Conservation (phyloP, 2,888 invertebrate species). For the Orthonevra nobilis region DNA sequence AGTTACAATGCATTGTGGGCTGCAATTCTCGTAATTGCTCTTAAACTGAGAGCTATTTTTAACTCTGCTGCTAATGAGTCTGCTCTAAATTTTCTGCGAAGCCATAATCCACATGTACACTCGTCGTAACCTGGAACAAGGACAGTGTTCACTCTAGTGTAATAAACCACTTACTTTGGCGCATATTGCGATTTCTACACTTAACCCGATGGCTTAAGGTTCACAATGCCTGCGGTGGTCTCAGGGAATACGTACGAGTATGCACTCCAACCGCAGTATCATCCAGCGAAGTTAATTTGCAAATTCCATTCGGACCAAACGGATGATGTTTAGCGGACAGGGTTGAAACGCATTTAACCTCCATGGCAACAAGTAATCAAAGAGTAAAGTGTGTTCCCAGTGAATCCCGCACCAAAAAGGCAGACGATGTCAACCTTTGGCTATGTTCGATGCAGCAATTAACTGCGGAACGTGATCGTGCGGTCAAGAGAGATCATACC, state of each 20-base stretch:
- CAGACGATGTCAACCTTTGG: conserved; percentile 67
- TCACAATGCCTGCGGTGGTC: too few relatives aligned
- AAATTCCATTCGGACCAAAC: conserved; percentile 35
- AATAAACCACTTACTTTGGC: too few relatives aligned
- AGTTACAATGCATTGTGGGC: not conserved
- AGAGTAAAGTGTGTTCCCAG: conserved; percentile 28
- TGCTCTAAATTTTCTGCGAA: not conserved
- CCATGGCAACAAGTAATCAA: conserved; percentile 42
- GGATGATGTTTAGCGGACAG: conserved; percentile 31
- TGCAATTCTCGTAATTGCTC: conserved; percentile 1
- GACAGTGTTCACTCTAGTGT: too few relatives aligned
- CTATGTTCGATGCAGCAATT: conserved; percentile 69
- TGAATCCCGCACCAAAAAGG: conserved; percentile 45
- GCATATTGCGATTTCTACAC: too few relatives aligned
- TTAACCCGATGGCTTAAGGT: too few relatives aligned
- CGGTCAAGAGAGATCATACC: conserved; percentile 66
- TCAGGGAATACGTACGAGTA: too few relatives aligned
- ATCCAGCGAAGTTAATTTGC: conserved; percentile 13
- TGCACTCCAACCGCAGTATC: too few relatives aligned
- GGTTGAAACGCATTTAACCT: conserved; percentile 66
- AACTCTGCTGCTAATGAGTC: not conserved
- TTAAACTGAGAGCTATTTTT: not conserved
- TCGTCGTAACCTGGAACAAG: not conserved
- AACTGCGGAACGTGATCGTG: conserved; percentile 70
- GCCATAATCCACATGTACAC: not conserved